These are phyloP conservation scores for Lepidothrix coronata DNA, from an alignment of 2,113 vertebrate genomes.

Conservation along the genomic window DNA sequence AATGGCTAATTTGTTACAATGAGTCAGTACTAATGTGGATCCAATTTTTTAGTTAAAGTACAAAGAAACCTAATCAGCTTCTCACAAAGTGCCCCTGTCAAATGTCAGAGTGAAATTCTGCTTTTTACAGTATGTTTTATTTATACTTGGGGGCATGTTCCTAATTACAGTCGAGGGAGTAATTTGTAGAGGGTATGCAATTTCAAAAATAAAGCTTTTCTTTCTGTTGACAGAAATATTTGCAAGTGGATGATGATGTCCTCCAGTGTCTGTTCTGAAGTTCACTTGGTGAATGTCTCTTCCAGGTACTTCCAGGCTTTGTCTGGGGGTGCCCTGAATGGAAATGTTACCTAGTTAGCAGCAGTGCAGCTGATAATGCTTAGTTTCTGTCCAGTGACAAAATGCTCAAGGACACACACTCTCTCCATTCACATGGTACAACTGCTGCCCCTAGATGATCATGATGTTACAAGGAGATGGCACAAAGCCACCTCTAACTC, in stretches of 20 bases:
- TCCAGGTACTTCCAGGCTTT: background rate
- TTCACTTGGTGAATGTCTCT: background rate
- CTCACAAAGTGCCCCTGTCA: background rate
- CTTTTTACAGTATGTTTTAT: background rate
- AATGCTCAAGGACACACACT: background rate
- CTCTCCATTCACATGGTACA: background rate
- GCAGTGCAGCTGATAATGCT: background rate
- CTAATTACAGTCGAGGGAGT: constrained; percentile 24
- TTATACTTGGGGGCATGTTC: constrained; percentile 23
- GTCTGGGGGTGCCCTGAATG: background rate
- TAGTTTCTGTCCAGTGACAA: background rate
- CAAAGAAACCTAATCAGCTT: background rate
- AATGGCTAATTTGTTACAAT: background rate
- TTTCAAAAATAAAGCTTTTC: constrained; percentile 17
- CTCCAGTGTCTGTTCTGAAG: background rate
- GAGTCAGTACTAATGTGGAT: background rate
- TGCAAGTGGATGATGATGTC: background rate
- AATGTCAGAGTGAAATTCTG: background rate
- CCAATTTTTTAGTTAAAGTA: background rate
- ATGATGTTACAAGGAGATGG: background rate
- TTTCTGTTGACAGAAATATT: constrained; percentile 22
- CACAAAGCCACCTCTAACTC: background rate
- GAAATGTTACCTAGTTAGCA: background rate
- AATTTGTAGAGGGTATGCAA: background rate
- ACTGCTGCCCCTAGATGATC: background rate